A percentile compares a stretch with the other conserved stretches of the same genome.
Conservation (phyloP, 2,113 vertebrate species). For the Passer domesticus region DNA sequence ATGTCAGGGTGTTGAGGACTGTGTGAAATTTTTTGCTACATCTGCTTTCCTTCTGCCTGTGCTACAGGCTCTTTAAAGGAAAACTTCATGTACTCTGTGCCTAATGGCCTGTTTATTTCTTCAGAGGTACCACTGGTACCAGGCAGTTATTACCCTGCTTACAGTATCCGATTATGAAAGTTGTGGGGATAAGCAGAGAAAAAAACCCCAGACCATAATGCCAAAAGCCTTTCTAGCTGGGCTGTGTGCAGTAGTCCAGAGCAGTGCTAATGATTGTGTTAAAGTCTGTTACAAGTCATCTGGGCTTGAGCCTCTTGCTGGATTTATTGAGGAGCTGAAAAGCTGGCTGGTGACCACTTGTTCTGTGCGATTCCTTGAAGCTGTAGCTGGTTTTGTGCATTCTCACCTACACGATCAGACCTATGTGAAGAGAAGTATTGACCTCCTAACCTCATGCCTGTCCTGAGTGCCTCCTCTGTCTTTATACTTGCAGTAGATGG, state of each 20-base stretch:
- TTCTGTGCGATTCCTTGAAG: not conserved
- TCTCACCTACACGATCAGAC: not conserved
- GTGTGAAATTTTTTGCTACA: not conserved
- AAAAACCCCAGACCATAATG: not conserved
- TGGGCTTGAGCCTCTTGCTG: not conserved
- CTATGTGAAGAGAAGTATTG: not conserved
- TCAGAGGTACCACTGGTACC: not conserved
- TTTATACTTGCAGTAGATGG: not conserved
- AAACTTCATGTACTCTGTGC: not conserved
- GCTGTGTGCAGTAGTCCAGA: not conserved
- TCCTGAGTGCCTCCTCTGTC: not conserved
- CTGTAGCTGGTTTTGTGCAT: not conserved
- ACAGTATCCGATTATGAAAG: fast-evolving
- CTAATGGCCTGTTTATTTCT: not conserved
- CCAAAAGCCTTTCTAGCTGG: not conserved
- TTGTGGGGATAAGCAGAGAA: not conserved
- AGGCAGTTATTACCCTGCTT: not conserved
- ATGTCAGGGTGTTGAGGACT: not conserved
- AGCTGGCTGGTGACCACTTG: not conserved
- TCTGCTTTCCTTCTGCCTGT: not conserved
- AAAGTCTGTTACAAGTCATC: not conserved
- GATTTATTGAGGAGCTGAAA: not conserved
- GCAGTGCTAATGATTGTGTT: fast-evolving
- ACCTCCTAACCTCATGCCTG: not conserved
- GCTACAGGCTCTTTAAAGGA: not conserved